A percentile compares a stretch with the other conserved stretches of the same genome.
phyloP scores from a whole-genome alignment of 2,113 vertebrate species.

The Pteruthius melanotis region DNA sequence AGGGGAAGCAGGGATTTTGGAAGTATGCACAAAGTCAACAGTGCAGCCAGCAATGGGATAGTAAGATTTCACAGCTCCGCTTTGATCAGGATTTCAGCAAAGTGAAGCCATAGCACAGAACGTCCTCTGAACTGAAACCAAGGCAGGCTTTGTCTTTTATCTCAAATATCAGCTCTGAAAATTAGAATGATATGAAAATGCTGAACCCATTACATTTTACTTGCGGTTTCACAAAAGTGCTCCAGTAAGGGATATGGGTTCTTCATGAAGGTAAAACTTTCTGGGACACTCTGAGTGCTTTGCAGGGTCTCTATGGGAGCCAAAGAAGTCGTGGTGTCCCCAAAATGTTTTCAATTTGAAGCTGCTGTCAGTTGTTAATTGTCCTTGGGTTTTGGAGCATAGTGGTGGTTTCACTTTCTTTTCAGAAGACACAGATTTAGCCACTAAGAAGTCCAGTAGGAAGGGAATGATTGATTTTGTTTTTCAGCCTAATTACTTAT shows the following conservation, averaged over 20 bases:
- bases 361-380: background rate
- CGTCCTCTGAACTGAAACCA: conserved; percentile 76
- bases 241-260: background rate
- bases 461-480: background rate
- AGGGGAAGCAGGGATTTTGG: conserved; percentile 75
- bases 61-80: conserved; percentile 77
- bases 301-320: background rate
- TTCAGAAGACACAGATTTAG: background rate
- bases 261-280: background rate
- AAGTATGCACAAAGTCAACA: conserved; percentile 82
- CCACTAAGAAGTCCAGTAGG: background rate
- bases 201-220: conserved; percentile 64
- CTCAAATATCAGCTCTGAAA: conserved; percentile 71
- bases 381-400: background rate
- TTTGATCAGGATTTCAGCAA: conserved; percentile 81
- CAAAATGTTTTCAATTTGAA: background rate
- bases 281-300: background rate
- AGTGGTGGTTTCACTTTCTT: background rate
- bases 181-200: conserved; percentile 63
- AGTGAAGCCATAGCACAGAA: conserved; percentile 71
- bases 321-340: background rate
- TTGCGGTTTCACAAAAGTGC: background rate
- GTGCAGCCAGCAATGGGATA: conserved; percentile 72
- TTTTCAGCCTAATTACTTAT: background rate
- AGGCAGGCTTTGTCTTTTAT: conserved; percentile 80